Evolutionary conservation across 2,113 vertebrate species (phyloP), one percentile per base, ranked within the genome.

Genomic region (Serinus canaria): DNA sequence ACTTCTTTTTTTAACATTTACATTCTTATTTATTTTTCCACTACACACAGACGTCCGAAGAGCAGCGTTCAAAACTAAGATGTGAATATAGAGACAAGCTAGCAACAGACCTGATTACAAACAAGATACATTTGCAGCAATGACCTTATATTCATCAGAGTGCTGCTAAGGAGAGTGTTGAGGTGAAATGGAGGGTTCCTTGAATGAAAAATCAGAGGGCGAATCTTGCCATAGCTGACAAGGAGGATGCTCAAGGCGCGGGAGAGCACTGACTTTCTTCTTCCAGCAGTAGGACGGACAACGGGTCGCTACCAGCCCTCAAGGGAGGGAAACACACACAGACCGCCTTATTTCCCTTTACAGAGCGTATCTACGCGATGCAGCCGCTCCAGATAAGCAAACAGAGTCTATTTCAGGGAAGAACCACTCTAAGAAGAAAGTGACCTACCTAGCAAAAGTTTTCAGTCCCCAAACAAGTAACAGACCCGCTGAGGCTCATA

Each of bases 381-480:
- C 94, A 93, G 95, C 87, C 86, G 27, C 97, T 95, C 78, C 43
- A 43, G 55, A 93, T 76, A 86, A 93, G 80, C 93, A 37, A 75
- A 68, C 56, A 70, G 43, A 10, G 41, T 59, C 17, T 82, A 90
- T 93, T 62, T 78, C 77, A 19, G 56, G 58, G 53, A 86, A 81
- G 58, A 74, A 75, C 18, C 39, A 86, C 90, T 67, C 76, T 3
- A 43, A 59, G n/a, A 87, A 87, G 85, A 85, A 66, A 81, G 22
- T 62, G 90, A 90, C 81, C 30, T 25, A 55, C 81, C 77, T 15
- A 75, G 44, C 35, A n/a, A 95, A 96, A 96, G 47, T 96, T 96
- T 82, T 44, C 62, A 39, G 28, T 59, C 64, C 30, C 39, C 60
- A 23, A 56, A 14, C 52, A 4, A 72, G 31, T 75, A 74, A 93